Percentiles rank a stretch among this genome's conserved stretches.
Evolutionary conservation across 2,113 vertebrate genomes (phyloP).

Genomic region (Dipodomys spectabilis): DNA sequence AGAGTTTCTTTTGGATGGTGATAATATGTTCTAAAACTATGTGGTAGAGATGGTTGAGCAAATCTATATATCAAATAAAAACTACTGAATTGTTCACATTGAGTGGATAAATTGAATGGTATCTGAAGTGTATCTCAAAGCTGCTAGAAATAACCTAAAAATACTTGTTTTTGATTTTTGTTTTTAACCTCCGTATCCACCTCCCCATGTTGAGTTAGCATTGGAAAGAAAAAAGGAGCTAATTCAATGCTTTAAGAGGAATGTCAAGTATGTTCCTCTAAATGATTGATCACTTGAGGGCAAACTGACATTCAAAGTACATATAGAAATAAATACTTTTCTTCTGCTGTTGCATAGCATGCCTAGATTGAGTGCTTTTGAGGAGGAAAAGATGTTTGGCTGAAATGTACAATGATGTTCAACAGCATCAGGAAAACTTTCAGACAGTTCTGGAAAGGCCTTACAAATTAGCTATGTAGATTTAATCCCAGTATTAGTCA

Average conservation of each 20-base stretch:
- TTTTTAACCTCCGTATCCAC: not conserved
- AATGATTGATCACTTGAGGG: conserved; percentile 13
- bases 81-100: not conserved
- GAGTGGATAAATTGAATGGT: not conserved
- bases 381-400: not conserved
- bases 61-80: not conserved
- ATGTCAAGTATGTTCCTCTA: conserved; percentile 44
- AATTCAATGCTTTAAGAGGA: conserved; percentile 16
- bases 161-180: not conserved
- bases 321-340: conserved; percentile 30
- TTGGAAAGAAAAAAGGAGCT: not conserved
- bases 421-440: not conserved
- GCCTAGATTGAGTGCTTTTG: not conserved
- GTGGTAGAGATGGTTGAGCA: not conserved
- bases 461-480: not conserved
- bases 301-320: conserved; percentile 41
- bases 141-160: not conserved
- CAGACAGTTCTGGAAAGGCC: not conserved
- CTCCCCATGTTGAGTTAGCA: not conserved
- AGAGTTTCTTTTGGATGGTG: not conserved
- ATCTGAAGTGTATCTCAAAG: conserved; percentile 6
- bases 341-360: conserved; percentile 19
- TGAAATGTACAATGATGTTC: not conserved
- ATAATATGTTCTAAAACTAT: not conserved
- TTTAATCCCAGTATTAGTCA: not conserved